Base-by-base conservation (phyloP, 2,113 vertebrate species). In the Tragulus kanchil region DNA sequence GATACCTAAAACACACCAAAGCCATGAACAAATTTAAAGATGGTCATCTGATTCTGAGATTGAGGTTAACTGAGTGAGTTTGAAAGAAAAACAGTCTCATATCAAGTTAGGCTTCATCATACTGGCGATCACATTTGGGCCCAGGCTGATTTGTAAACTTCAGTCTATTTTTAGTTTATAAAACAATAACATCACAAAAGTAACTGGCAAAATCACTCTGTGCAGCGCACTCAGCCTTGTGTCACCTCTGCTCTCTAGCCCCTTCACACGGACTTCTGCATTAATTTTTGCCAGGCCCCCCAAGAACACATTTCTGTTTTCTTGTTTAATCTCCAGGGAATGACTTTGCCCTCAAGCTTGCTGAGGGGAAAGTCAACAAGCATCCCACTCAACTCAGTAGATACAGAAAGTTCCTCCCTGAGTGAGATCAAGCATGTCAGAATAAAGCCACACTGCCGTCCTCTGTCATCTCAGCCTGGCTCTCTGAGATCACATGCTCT, bases 21-120 rank as follows among this genome's bases (percentile, higher is more conserved):
- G 31, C 59, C 59, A 75, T 64, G 42, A 94, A 50, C 31, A 89
- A 15, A 52, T 67, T 88, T 85, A 79, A 93, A 90, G 85, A 52
- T 48, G 15, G 31, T 73, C 54, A 89, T 59, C 31, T 56, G 17
- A 92, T 69, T 96, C 59, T 65, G 95, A 92, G 79, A 77, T 31
- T 42, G 9, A 54, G 31, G 75, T 77, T 77, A 94, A 4, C n/a
- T 67, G 54, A 92, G 19, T 15, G 28, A 91, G 21, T 89, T 86
- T 78, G 65, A 89, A 96, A 96, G 23, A 81, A 36, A 58, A 58
- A 9, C 15, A 71, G 54, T 48, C 15, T 90, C 42, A 26, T 17
- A 42, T 87, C 28, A 62, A 93, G 26, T 81, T 52, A 78, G 50
- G 54, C 4, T 94, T 82, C 12, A 28, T 73, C 71, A 50, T n/a